phyloP scores from a whole-genome alignment of 2,888 invertebrate genomes.

The Cosmia pyralina region DNA sequence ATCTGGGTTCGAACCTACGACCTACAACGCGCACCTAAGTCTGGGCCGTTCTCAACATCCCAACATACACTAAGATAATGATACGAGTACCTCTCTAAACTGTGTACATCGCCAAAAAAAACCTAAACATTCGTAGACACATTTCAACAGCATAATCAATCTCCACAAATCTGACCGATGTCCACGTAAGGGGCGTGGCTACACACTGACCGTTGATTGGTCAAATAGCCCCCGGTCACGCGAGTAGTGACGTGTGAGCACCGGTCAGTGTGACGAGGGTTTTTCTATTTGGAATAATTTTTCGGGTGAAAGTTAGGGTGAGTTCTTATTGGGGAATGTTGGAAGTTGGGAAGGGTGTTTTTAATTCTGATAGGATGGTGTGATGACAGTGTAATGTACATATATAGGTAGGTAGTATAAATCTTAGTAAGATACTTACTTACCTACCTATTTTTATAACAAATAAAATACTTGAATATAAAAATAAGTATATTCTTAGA shows the following conservation, averaged over 20 bases:
- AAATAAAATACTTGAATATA: not conserved
- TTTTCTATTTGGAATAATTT: conserved; percentile 39
- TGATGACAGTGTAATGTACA: not conserved
- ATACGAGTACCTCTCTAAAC: not conserved
- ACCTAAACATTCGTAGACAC: conserved; percentile 1
- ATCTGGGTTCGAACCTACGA: too few relatives aligned
- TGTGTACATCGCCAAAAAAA: not conserved
- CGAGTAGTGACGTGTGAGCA: conserved; percentile 27
- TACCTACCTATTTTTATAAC: too few relatives aligned
- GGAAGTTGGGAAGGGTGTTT: conserved; percentile 22
- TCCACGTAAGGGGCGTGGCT: conserved; percentile 77
- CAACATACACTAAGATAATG: too few relatives aligned
- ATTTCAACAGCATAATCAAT: conserved; percentile 36
- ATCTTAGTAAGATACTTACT: too few relatives aligned
- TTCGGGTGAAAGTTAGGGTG: conserved; percentile 27
- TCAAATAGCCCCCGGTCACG: conserved; percentile 65
- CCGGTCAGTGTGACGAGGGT: conserved; percentile 47
- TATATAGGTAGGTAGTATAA: not conserved
- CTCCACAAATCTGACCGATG: conserved; percentile 69
- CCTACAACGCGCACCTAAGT: too few relatives aligned
- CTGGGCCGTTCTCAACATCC: too few relatives aligned
- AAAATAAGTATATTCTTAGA: too few relatives aligned
- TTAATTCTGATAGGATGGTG: conserved; percentile 28
- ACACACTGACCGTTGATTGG: conserved; percentile 77
- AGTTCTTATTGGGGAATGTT: conserved; percentile 53